These are phyloP conservation scores for Dryas iulia DNA, from an alignment of 1,140 invertebrate genomes.

Conservation along the genomic window DNA sequence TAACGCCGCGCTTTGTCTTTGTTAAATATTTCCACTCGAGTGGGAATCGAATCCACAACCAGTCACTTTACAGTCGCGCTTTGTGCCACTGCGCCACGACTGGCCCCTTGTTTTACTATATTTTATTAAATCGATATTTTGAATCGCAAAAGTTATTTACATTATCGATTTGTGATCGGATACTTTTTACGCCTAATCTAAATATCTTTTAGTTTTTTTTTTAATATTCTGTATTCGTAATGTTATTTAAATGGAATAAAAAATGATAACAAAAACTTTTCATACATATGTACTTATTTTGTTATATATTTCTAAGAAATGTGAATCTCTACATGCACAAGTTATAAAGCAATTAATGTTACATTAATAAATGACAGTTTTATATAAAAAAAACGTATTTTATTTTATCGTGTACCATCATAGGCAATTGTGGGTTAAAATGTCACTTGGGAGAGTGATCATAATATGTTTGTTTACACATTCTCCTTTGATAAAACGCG, in stretches of 20 bases:
- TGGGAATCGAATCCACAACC: no score
- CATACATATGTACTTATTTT: conserved; percentile 40
- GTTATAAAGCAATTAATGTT: conserved; percentile 48
- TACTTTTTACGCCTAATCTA: neutral
- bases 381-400: conserved; percentile 28
- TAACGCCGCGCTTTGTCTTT: no score
- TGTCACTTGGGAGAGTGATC: no score
- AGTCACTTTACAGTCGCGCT: no score
- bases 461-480: no score
- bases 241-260: neutral
- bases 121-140: no score
- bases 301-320: conserved; percentile 33
- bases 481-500: no score
- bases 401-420: conserved; percentile 19
- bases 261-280: neutral
- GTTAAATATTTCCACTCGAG: no score
- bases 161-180: neutral
- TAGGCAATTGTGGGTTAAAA: no score
- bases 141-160: neutral
- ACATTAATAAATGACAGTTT: conserved; percentile 41
- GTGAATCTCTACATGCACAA: conserved; percentile 48
- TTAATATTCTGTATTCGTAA: neutral
- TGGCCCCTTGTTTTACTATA: no score
- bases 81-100: no score
- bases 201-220: neutral